A percentile compares a stretch with the other conserved stretches of the same genome.
Conservation (phyloP, 2,888 invertebrate genomes). For the Lasioglossum oenotherae region DNA sequence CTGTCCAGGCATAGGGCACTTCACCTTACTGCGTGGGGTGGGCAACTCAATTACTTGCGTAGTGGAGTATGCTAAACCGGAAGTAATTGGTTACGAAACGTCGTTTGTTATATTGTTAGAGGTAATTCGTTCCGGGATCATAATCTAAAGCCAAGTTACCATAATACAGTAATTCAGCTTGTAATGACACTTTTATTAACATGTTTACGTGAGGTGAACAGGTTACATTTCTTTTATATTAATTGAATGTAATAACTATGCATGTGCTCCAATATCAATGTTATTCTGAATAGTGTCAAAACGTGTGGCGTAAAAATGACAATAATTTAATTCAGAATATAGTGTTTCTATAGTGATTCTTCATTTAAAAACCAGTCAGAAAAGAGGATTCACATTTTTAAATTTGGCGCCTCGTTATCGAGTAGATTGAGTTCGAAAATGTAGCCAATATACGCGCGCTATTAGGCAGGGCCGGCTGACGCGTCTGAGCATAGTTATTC, state of each 20-base stretch:
- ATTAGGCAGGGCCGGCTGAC: not conserved
- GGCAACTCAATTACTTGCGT: not conserved
- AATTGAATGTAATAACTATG: not conserved
- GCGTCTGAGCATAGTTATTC: not conserved
- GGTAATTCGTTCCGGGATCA: not conserved
- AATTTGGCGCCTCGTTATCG: not conserved
- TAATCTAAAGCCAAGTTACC: not conserved
- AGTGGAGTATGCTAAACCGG: not conserved
- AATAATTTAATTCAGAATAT: too few species aligned
- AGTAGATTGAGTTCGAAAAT: not conserved
- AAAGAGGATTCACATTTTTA: not conserved
- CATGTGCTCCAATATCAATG: not conserved
- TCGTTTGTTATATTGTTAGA: not conserved
- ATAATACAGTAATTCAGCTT: not conserved
- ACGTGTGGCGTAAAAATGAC: too few species aligned
- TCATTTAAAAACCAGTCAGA: not conserved
- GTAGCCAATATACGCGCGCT: not conserved
- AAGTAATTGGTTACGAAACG: slow-evolving; percentile 7
- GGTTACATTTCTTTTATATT: not conserved
- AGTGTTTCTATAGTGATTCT: too few species aligned
- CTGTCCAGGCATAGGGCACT: too few species aligned
- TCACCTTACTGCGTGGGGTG: not conserved
- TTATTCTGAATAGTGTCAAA: too few species aligned
- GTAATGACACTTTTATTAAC: not conserved
- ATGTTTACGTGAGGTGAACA: not conserved